phyloP scores from a whole-genome alignment of 2,888 invertebrate species.

The Lasioglossum pauxillum region DNA sequence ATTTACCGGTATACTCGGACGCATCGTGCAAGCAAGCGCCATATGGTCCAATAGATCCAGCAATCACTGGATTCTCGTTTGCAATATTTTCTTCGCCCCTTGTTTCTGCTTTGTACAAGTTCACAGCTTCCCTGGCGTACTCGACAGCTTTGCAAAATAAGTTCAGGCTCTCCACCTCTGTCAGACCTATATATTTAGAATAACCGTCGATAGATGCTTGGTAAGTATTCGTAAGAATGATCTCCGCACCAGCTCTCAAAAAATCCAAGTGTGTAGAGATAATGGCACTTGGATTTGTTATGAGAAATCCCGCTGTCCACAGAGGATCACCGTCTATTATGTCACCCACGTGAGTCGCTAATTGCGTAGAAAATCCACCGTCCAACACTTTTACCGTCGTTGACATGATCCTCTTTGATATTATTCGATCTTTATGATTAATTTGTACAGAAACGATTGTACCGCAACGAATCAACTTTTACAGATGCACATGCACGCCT shows the following conservation, averaged over 20 bases:
- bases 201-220: constrained; percentile 86
- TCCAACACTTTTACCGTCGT: constrained; percentile 84
- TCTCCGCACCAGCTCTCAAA: constrained; percentile 93
- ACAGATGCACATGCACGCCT: constrained; percentile 20
- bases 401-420: constrained; percentile 39
- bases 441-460: not conserved
- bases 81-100: constrained; percentile 47
- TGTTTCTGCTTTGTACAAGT: constrained; percentile 78
- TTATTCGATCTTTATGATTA: not conserved
- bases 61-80: constrained; percentile 88
- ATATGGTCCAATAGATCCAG: constrained; percentile 96
- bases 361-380: constrained; percentile 93
- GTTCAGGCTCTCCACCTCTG: constrained; percentile 88
- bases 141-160: constrained; percentile 81
- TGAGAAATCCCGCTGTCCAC: constrained; percentile 94
- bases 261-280: constrained; percentile 93
- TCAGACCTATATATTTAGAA: constrained; percentile 89
- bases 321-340: constrained; percentile 94
- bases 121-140: constrained; percentile 90
- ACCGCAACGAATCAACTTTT: not conserved
- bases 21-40: constrained; percentile 96
- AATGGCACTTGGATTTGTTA: constrained; percentile 92
- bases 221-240: constrained; percentile 86
- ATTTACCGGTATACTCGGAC: constrained; percentile 96
- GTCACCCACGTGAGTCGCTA: constrained; percentile 90